Conservation (phyloP, 2,888 invertebrate genomes). For the Thymelicus acteon region DNA sequence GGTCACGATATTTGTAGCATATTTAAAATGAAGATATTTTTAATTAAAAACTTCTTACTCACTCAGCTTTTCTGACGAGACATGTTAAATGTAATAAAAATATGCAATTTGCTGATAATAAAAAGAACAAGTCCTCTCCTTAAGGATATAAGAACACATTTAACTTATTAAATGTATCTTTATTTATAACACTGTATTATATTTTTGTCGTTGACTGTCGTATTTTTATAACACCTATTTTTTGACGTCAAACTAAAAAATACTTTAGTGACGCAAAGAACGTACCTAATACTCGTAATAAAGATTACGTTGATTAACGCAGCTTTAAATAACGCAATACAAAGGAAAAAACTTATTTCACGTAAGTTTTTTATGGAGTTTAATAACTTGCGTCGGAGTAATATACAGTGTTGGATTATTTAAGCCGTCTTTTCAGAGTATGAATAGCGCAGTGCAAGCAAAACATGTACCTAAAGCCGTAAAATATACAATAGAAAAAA, state of each 20-base stretch:
- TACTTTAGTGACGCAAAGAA: too few relatives aligned
- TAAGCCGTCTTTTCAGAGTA: constrained; percentile 34
- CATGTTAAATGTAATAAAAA: too few relatives aligned
- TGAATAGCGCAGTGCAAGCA: constrained; percentile 32
- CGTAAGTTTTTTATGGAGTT: constrained; percentile 25
- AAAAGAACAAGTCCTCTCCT: too few relatives aligned
- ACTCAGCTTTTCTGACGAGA: too few relatives aligned
- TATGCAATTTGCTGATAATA: too few relatives aligned
- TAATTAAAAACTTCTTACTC: constrained; percentile 28
- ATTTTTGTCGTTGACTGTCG: neutral
- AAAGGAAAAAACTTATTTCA: constrained; percentile 26
- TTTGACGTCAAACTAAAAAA: too few relatives aligned
- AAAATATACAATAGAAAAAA: constrained; percentile 36
- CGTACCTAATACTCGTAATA: neutral
- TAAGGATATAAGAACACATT: too few relatives aligned
- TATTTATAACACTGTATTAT: neutral
- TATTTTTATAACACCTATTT: too few relatives aligned
- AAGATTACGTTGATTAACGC: neutral
- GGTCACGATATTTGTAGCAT: constrained; percentile 69
- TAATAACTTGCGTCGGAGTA: constrained; percentile 31
- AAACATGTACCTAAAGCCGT: constrained; percentile 24
- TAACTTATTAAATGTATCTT: too few relatives aligned
- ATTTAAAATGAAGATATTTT: constrained; percentile 55
- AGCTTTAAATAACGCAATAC: constrained; percentile 15
- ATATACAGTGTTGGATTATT: constrained; percentile 33